Evolutionary conservation across 2,113 vertebrate species (phyloP).

Genomic region (Falcunculus frontatus): DNA sequence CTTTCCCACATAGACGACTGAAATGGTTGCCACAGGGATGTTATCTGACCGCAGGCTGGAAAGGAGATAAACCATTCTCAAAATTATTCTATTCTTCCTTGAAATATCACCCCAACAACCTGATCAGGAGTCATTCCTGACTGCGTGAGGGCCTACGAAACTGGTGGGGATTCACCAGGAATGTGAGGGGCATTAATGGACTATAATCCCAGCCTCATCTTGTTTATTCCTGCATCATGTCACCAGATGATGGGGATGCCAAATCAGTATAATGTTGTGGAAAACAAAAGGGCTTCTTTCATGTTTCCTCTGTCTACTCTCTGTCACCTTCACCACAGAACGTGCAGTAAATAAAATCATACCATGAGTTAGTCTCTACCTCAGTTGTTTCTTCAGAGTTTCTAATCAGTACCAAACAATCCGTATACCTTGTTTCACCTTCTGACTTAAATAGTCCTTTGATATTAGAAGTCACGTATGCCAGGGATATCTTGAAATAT

Average conservation of each 20-base stretch:
- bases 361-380: background rate
- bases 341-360: background rate
- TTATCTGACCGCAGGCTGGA: constrained; percentile 36
- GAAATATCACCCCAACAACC: background rate
- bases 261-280: background rate
- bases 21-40: constrained; percentile 48
- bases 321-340: background rate
- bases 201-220: background rate
- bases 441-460: background rate
- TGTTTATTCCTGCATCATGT: background rate
- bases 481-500: background rate
- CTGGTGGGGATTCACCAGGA: background rate
- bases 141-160: background rate
- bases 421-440: background rate
- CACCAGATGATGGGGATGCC: background rate
- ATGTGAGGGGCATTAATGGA: background rate
- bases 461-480: background rate
- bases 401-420: background rate
- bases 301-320: background rate
- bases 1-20: constrained; percentile 28
- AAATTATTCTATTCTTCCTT: constrained; percentile 13
- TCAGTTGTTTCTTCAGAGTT: background rate
- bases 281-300: background rate
- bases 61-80: background rate
- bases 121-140: background rate